These are phyloP conservation scores for Ploceus nigricollis DNA, from an alignment of 2,113 vertebrate species.

Conservation along the genomic window DNA sequence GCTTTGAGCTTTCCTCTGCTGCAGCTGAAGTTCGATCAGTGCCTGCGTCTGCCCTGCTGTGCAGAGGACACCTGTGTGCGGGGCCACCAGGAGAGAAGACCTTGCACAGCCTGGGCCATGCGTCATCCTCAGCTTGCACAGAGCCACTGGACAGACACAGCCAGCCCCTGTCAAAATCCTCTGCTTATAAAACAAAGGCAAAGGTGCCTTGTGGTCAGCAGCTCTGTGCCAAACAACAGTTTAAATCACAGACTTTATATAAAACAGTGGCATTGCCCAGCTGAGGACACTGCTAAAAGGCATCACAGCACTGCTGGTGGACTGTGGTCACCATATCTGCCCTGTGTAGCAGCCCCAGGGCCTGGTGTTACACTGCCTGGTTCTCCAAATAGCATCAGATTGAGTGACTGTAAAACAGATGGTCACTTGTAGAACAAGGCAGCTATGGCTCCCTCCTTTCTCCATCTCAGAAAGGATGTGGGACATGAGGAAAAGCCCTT, in stretches of 20 bases:
- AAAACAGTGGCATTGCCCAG: neutral
- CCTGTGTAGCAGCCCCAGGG: accelerated
- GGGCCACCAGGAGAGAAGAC: neutral
- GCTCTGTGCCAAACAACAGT: neutral
- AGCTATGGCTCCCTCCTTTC: neutral
- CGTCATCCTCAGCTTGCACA: neutral
- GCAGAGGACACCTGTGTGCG: neutral
- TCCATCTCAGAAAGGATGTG: neutral
- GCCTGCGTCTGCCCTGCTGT: neutral
- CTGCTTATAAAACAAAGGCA: neutral
- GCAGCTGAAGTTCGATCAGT: accelerated
- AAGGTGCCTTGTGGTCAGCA: neutral
- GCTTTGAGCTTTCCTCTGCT: neutral
- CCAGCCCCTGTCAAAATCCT: neutral
- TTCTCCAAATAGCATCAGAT: neutral
- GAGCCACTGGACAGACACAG: neutral
- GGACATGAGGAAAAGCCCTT: neutral
- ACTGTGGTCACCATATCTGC: neutral
- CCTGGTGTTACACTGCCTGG: neutral
- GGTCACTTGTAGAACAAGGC: neutral
- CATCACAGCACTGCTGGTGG: neutral
- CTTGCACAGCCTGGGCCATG: neutral
- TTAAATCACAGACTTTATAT: neutral
- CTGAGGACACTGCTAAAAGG: neutral
- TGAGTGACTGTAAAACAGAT: neutral